Conservation (phyloP, 2,797 vertebrate genomes). For the Lemur catta region DNA sequence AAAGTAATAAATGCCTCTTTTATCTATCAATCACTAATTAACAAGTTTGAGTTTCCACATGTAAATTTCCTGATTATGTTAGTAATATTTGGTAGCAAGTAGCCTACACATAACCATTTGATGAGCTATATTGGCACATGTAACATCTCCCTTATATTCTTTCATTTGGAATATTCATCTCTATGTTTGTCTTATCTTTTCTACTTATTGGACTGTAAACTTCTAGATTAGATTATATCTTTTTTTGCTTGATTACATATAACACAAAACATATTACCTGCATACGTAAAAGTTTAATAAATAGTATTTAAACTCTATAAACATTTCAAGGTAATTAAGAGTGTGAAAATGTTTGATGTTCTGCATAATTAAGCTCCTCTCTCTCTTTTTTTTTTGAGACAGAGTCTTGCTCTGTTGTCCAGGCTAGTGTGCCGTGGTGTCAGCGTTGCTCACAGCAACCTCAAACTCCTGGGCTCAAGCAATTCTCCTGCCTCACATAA, state of each 20-base stretch:
- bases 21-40: neutral
- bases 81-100: neutral
- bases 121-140: neutral
- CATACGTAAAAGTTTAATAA: neutral
- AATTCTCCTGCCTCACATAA: no score
- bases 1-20: neutral
- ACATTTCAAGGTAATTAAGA: slow-evolving; percentile 28
- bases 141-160: neutral
- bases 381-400: no score
- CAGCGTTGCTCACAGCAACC: no score
- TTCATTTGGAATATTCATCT: neutral
- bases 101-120: neutral
- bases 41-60: neutral
- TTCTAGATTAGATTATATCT: neutral
- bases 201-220: neutral
- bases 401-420: no score
- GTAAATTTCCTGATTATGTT: neutral
- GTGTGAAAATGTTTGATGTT: neutral
- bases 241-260: neutral
- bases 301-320: neutral
- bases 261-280: neutral
- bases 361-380: neutral
- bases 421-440: no score
- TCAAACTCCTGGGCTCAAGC: no score
- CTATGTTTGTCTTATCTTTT: neutral